Evolutionary conservation across 2,888 invertebrate species (phyloP).

Genomic region (Chouioia cunea): DNA sequence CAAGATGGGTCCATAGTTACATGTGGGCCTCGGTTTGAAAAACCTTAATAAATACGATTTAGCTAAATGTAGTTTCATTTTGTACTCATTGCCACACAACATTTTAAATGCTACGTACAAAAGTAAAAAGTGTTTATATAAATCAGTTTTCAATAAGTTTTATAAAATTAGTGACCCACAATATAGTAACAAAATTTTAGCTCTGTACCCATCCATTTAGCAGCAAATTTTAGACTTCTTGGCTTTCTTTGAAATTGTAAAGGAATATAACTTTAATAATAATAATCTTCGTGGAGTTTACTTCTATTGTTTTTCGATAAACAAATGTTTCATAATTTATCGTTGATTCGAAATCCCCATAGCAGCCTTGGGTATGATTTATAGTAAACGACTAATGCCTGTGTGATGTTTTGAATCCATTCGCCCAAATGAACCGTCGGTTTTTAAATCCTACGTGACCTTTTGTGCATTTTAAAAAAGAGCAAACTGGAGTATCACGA

Average conservation of each 20-base stretch:
- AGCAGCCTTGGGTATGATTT: slow-evolving; percentile 46
- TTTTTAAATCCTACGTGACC: slow-evolving; percentile 40
- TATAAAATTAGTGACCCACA: slow-evolving; percentile 10
- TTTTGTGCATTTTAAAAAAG: too few relatives aligned
- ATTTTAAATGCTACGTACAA: slow-evolving; percentile 26
- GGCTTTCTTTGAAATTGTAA: slow-evolving; percentile 10
- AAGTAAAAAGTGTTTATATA: slow-evolving; percentile 8
- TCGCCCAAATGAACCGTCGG: slow-evolving; percentile 41
- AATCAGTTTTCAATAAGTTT: neutral
- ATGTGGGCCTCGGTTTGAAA: too few relatives aligned
- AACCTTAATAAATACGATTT: slow-evolving; percentile 36
- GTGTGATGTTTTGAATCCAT: slow-evolving; percentile 38
- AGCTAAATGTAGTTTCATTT: slow-evolving; percentile 1
- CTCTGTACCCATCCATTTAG: slow-evolving; percentile 33
- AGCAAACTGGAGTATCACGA: too few relatives aligned
- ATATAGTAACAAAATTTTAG: slow-evolving; percentile 37
- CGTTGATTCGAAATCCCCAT: slow-evolving; percentile 23
- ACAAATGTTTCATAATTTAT: slow-evolving; percentile 6
- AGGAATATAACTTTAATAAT: neutral
- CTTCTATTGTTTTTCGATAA: neutral
- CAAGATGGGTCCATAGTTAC: too few relatives aligned
- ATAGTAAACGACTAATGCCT: slow-evolving; percentile 37
- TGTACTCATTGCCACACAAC: slow-evolving; percentile 26
- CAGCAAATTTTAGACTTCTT: neutral
- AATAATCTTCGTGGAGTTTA: neutral